Conservation (phyloP, 35 echinoderm and acorn worm species). For the Ptychodera flava region DNA sequence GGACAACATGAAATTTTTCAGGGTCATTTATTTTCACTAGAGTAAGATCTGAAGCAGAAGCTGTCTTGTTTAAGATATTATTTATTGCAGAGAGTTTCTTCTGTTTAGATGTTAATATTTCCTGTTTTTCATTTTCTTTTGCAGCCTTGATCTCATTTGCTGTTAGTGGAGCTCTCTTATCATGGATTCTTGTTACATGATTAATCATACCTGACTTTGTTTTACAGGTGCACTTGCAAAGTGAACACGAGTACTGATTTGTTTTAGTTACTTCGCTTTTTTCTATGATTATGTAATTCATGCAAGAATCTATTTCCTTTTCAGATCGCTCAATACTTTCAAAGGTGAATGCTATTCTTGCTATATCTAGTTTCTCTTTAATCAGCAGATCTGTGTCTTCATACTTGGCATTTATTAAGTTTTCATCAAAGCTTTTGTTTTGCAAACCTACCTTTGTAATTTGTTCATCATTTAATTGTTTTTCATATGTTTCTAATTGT, state of each 20-base stretch:
- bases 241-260: not conserved
- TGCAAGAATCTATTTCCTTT: not conserved
- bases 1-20: not conserved
- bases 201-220: not conserved
- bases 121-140: not conserved
- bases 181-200: not conserved
- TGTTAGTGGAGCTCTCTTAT: not conserved
- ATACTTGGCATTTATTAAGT: not conserved
- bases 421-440: not conserved
- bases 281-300: not conserved
- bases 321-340: not conserved
- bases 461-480: not conserved
- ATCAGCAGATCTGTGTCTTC: not conserved
- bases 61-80: not conserved
- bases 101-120: not conserved
- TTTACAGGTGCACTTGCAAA: not conserved
- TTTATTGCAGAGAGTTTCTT: not conserved
- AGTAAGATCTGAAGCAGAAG: not conserved
- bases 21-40: not conserved
- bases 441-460: not conserved
- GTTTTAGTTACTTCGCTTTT: too few species aligned
- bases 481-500: not conserved
- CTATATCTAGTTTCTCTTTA: not conserved
- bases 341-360: not conserved
- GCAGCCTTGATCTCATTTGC: not conserved